phyloP scores from a whole-genome alignment of 2,113 vertebrate species.

The Sisor rabdophorus region DNA sequence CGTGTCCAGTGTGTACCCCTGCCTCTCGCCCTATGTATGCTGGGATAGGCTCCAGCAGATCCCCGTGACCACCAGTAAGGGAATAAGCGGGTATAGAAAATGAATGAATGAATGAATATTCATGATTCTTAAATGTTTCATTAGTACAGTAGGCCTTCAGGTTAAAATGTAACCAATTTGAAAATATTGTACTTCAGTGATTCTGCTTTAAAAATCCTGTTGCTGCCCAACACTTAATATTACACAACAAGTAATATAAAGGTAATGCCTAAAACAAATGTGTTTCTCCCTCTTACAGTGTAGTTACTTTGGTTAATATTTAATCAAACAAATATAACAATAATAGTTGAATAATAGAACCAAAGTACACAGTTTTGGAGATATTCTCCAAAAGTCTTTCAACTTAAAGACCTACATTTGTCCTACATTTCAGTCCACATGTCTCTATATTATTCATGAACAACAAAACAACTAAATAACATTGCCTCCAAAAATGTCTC shows the following conservation, averaged over 20 bases:
- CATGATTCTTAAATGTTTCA: not conserved
- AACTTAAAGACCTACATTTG: not conserved
- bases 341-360: not conserved
- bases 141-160: not conserved
- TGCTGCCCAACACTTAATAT: not conserved
- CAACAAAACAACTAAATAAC: not conserved
- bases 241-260: no score
- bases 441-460: not conserved
- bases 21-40: no score
- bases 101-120: no score
- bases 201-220: not conserved
- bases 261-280: no score
- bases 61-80: no score
- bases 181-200: not conserved
- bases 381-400: not conserved
- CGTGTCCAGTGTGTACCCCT: no score
- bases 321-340: not conserved
- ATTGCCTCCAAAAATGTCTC: not conserved
- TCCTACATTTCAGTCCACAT: not conserved
- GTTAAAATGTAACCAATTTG: not conserved
- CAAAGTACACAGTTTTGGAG: no score
- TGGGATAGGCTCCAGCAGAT: no score
- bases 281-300: no score
- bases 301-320: not conserved
- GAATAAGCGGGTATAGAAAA: no score